Percentiles rank a stretch among this genome's conserved stretches.
These are phyloP conservation scores for Meloidogyne hapla DNA, from an alignment of 1,140 invertebrate species.

Conservation along the genomic window DNA sequence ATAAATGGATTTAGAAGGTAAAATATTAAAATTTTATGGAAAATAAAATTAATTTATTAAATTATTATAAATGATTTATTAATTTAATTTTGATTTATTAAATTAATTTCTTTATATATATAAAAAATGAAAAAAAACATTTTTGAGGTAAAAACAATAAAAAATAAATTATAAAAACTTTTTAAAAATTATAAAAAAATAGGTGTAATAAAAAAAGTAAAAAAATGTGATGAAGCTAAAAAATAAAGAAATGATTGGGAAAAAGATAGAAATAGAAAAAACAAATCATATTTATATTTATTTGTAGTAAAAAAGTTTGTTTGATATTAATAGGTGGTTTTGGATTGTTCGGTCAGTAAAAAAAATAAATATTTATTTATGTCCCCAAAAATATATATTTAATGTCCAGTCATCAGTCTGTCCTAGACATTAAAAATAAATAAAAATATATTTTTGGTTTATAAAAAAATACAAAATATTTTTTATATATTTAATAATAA, in stretches of 20 bases:
- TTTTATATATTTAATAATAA: background rate
- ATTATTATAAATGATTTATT: too few species aligned
- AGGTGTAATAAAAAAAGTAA: background rate
- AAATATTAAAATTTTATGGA: too few species aligned
- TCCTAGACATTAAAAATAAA: background rate
- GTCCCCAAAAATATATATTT: background rate
- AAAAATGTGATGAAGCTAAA: background rate
- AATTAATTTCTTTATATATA: too few species aligned
- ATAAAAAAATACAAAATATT: constrained; percentile 3
- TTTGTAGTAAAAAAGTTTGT: too few species aligned
- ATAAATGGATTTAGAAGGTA: too few species aligned
- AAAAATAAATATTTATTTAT: background rate
- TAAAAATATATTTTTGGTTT: background rate
- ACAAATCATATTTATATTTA: too few species aligned
- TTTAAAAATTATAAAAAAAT: too few species aligned
- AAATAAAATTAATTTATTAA: too few species aligned
- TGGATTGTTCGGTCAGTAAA: background rate
- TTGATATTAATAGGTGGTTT: background rate
- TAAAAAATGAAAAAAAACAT: too few species aligned
- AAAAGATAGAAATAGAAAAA: background rate
- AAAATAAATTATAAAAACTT: too few species aligned
- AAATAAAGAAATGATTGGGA: background rate
- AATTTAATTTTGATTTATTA: too few species aligned
- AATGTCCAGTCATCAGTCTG: background rate
- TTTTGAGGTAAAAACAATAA: too few species aligned